Base-by-base conservation (phyloP, 1,140 invertebrate genomes). In the Linepithema humile region DNA sequence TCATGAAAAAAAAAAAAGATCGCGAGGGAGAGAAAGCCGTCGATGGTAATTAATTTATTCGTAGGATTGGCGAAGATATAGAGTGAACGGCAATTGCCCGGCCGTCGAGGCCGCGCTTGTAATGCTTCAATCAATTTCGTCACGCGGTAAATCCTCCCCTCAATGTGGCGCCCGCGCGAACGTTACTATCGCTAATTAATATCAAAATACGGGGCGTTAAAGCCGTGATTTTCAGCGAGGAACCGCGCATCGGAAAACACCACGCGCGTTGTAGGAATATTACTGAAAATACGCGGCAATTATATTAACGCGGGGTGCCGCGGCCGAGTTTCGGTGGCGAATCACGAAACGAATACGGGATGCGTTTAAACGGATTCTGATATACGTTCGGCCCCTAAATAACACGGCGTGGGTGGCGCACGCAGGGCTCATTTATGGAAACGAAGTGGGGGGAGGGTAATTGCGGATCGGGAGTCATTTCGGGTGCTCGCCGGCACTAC, bases 401-500 rank as follows among this genome's bases (percentile, higher is more conserved):
- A 82, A 82, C 67, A 69, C 43, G 73, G 75, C 38, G 45, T 32
- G 35, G 35, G 38, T 2, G 23, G 23, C 53, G 78, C 43, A 38
- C 45, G 26, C 50, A n/a, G 45, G 60, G 32, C 82, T 78, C 82
- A 78, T 85, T 85, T 82, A 82, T 82, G 83, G 77, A 82, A 82
- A 85, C 77, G 77, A 82, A 82, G 48, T 57, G 55, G 40, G 74
- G 38, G 38, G 29, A 7, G 38, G 38, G 82, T 85, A 85, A 82
- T 85, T 82, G 64, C 83, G 83, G 57, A 82, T 85, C 55, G 83
- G 53, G 83, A 82, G 75, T 84, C 80, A 74, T 83, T 83, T 83
- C 35, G 62, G 48, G 62, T n/a, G n/a, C 35, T 55, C 45, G 35
- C 32, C 35, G 48, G 35, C 69, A 77, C 55, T 32, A 50, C 32